Base-by-base conservation (phyloP, 1,140 invertebrate species). In the Euwallacea similis region DNA sequence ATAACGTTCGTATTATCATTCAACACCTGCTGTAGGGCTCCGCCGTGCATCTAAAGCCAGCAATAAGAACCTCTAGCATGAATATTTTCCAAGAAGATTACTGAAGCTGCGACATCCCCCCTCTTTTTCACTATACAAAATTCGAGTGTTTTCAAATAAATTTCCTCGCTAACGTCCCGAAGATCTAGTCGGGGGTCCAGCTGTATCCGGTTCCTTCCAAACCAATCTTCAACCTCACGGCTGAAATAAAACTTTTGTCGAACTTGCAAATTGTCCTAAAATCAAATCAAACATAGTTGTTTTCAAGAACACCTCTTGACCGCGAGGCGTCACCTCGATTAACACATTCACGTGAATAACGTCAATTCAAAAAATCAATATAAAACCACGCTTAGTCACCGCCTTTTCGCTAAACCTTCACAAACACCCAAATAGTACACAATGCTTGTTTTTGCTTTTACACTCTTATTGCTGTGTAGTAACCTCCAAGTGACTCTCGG, bases 261-360 rank as follows among this genome's bases (percentile, higher is more conserved):
- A 42, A 64, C 9, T 6, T 42, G 50, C 47, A 66, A 66, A 64
- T 64, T 16, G n/a, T 11, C 50, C 63, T 66, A 66, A 66, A 41
- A 11, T 42, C 10, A 42, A 42, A 54, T 16, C 41, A 66, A 66
- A 54, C 53, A 66, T 10, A 55, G 11, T 64, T 55, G 9, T 66
- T 54, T 66, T 55, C n/a, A 13, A 15, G 11, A 58, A 46, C 2
- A 13, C n/a, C 21, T 67, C 15, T 47, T 67, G 54, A 46, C 55
- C 55, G 59, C 59, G 42, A 44, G 44, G 55, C 43, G 43, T 60
- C 55, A 68, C 42, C 59, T 50, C 46, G 11, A 66, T 71, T 71
- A 65, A 7, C 69, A 66, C 63, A 54, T 71, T 55, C 59, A 2
- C 54, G 62, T 50, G 42, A 71, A 16, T 59, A 66, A 71, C 69